Evolutionary conservation across 2,888 invertebrate genomes (phyloP).

Genomic region (Melanchra persicariae): DNA sequence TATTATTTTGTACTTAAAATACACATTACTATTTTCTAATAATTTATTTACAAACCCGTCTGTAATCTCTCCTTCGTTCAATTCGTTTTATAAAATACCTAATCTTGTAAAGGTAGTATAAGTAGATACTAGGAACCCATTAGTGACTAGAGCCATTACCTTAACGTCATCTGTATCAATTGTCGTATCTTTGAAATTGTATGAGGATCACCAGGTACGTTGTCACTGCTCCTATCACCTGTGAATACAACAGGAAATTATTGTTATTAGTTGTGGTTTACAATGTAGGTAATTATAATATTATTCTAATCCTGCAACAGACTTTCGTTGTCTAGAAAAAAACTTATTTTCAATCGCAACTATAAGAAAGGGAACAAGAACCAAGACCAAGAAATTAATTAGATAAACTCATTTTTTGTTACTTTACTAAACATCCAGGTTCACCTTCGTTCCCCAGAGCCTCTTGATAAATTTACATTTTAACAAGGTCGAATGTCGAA

Average conservation of each 20-base stretch:
- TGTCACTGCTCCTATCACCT: constrained; percentile 91
- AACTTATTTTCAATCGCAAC: background rate
- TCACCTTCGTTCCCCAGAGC: no score
- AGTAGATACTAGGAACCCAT: constrained; percentile 52
- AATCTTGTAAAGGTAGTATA: constrained; percentile 23
- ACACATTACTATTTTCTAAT: constrained; percentile 26
- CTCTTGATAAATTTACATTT: no score
- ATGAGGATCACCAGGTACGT: constrained; percentile 91
- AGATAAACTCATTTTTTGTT: no score
- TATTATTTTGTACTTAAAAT: constrained; percentile 34
- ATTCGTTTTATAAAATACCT: constrained; percentile 22
- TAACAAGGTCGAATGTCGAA: no score
- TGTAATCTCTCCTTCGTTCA: background rate
- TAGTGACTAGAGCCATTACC: constrained; percentile 42
- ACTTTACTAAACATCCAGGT: no score
- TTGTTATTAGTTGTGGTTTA: background rate
- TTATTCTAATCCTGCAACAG: background rate
- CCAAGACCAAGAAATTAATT: no score
- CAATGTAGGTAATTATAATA: no score
- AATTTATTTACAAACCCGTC: constrained; percentile 42
- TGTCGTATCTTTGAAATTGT: constrained; percentile 91
- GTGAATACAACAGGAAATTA: constrained; percentile 37
- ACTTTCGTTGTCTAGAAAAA: background rate
- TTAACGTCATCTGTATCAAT: constrained; percentile 38
- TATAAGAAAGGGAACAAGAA: background rate